Conservation (phyloP, 64 coral and sea anemone genomes). For the Montipora cactus region DNA sequence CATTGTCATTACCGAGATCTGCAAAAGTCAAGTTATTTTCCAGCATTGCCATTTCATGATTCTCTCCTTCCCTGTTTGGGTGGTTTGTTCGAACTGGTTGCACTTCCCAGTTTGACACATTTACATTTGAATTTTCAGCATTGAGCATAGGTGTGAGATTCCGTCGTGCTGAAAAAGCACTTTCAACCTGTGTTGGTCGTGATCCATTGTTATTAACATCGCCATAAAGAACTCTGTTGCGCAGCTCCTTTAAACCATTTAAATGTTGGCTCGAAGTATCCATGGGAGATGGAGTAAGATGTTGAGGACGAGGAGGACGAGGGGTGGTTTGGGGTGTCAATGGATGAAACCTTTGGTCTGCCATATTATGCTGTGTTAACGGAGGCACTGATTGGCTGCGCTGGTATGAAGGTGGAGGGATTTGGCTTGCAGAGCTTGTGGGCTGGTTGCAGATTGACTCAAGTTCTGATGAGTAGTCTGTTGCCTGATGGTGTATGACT, state of each 20-base stretch:
- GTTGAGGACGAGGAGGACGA: conserved; percentile 73
- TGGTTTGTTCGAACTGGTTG: conserved; percentile 36
- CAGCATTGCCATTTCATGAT: conserved; percentile 93
- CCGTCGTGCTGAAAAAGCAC: conserved; percentile 82
- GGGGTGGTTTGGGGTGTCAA: conserved; percentile 91
- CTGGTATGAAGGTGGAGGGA: conserved; percentile 75
- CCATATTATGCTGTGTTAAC: conserved; percentile 81
- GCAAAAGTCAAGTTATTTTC: conserved; percentile 92
- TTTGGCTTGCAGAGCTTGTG: conserved; percentile 44
- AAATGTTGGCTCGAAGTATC: conserved; percentile 76
- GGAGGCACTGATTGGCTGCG: conserved; percentile 98
- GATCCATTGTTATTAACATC: conserved; percentile 99
- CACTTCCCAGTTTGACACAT: conserved; percentile 24
- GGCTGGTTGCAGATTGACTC: conserved; percentile 84
- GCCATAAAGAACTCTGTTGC: conserved; percentile 92
- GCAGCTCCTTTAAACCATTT: conserved; percentile 94
- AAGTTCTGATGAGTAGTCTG: conserved; percentile 86
- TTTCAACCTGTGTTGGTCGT: conserved; percentile 72
- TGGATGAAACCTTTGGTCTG: conserved; percentile 91
- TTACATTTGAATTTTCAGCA: conserved; percentile 74
- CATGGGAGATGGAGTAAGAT: conserved; percentile 83
- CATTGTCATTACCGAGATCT: conserved; percentile 81
- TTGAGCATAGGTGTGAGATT: conserved; percentile 90
- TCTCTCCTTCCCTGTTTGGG: conserved; percentile 47
- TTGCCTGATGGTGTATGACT: conserved; percentile 70